Evolutionary conservation across 2,888 invertebrate species (phyloP).

Genomic region (Dendrolimus houi): DNA sequence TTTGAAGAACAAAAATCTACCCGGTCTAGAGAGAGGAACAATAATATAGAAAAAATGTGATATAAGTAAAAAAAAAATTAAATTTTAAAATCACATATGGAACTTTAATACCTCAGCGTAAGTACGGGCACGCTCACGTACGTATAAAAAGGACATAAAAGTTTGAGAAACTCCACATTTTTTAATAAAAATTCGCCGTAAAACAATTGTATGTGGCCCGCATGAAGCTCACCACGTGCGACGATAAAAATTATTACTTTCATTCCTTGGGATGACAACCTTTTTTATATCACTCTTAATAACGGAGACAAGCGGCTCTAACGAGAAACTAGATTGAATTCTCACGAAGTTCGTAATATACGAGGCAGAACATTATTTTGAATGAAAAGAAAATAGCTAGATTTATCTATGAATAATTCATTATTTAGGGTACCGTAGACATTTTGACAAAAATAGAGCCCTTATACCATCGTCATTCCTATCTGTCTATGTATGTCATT

Average conservation of each 20-base stretch:
- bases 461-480: no score
- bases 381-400: not conserved
- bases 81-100: not conserved
- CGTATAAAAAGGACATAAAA: slow-evolving; percentile 13
- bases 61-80: no score
- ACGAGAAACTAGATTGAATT: not conserved
- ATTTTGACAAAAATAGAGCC: no score
- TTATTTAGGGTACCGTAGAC: no score
- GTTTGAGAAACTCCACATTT: slow-evolving; percentile 14
- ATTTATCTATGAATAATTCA: not conserved
- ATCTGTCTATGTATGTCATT: no score
- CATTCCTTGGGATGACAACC: slow-evolving; percentile 5
- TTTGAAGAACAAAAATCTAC: no score
- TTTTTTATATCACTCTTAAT: not conserved
- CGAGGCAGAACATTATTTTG: not conserved
- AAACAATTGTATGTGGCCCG: slow-evolving; percentile 31
- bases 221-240: slow-evolving; percentile 26
- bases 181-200: slow-evolving; percentile 27
- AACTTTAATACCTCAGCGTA: not conserved
- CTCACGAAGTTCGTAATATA: not conserved
- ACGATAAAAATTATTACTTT: slow-evolving; percentile 25
- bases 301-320: not conserved
- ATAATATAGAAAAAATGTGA: no score
- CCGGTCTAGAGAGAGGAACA: no score
- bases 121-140: not conserved